Evolutionary conservation across 1,140 invertebrate species (phyloP), one percentile per base, ranked within the genome.

Genomic region (Belonocnema kinseyi): DNA sequence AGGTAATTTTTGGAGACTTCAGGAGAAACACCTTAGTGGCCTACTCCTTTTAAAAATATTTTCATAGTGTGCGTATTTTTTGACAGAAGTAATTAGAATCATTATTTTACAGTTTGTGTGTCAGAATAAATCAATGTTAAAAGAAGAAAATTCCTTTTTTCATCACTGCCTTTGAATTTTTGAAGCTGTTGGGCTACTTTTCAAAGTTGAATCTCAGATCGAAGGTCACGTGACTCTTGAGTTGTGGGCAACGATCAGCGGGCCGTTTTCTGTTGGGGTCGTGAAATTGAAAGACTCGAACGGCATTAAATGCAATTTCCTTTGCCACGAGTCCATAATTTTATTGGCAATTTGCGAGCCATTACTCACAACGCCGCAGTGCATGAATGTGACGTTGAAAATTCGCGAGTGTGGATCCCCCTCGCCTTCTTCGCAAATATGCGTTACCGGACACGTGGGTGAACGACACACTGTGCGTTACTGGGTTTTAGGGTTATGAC

Each of bases 261-360:
- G 52, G 77, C 75, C 74, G 78, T 77, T 77, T 79, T 72, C 73
- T 74, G 78, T 81, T 81, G 80, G 88, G 87, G 86, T 84, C 73
- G 78, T 78, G 75, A 89, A 84, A 90, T 90, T 88, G 89, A 90
- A 90, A 89, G 89, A 90, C 82, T 87, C 77, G 83, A 83, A 86
- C 77, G 79, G 77, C 83, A 87, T 87, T 88, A 82, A 84, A 86
- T 88, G 77, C 90, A 91, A 90, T 90, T 91, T 90, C 89, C 90
- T 89, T 82, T 80, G 78, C 77, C 82, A 77, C 77, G 84, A 89
- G 85, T 85, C 84, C 83, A 89, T 89, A 91, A 91, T 90, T 86
- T 89, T 89, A 90, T 90, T 90, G 88, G 78, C 89, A 90, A 88
- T 91, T 89, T 88, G 83, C 82, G 85, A 86, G 76, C 86, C 81